Evolutionary conservation across 2,888 invertebrate species (phyloP).

Genomic region (Lepas anatifera): DNA sequence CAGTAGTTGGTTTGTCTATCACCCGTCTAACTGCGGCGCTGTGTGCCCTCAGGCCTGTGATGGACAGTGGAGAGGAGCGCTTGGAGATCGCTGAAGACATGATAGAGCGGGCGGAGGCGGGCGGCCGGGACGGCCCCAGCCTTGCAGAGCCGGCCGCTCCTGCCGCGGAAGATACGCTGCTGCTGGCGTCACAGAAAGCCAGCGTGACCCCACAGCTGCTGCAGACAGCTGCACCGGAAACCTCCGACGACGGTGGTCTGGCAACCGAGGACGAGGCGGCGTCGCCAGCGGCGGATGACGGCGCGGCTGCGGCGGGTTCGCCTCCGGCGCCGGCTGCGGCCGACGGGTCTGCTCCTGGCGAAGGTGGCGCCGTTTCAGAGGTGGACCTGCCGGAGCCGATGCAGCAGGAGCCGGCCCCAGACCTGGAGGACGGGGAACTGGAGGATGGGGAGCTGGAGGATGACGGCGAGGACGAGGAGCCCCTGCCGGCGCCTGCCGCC

Average conservation of each 20-base stretch:
- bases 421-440: slow-evolving; percentile 25
- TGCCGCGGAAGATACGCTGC: background rate
- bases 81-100: background rate
- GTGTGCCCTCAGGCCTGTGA: background rate
- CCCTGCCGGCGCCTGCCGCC: background rate
- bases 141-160: background rate
- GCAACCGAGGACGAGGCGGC: background rate
- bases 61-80: background rate
- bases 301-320: no score
- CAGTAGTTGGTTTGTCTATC: no score
- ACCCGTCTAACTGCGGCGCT: no score
- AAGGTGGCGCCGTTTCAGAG: no score
- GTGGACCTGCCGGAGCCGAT: background rate
- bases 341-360: no score
- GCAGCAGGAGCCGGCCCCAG: slow-evolving; percentile 20
- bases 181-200: background rate
- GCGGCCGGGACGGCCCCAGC: background rate
- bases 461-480: slow-evolving; percentile 22
- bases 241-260: background rate
- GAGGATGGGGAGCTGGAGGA: slow-evolving; percentile 27
- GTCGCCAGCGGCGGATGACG: no score
- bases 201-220: background rate
- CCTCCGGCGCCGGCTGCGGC: no score
- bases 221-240: background rate
- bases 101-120: background rate